Evolutionary conservation across 35 echinoderm and acorn worm species (phyloP), one percentile per base, ranked within the genome.

Genomic region (Amphiura filiformis): DNA sequence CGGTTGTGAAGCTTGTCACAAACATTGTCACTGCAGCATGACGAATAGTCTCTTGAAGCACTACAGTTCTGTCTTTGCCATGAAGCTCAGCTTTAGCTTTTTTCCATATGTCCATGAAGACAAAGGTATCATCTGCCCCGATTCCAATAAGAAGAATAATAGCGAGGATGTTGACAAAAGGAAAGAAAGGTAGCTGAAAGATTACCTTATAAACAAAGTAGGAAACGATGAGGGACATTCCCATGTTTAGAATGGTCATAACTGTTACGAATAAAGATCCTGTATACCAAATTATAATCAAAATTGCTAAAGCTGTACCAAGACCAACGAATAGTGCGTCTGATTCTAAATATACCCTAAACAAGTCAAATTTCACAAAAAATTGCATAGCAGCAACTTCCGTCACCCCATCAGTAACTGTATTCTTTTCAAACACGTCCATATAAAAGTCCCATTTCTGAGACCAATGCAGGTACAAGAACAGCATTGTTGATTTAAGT

Each of bases 61-160:
- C 41, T 37, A 31, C 38, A 23, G 42, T n/a, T 0, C 35, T 56
- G 34, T 89, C 81, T 35, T 88, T 47, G 0, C 41, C 47, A 11
- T 34, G 65, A 14, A 28, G 47, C 1, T 93, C 57, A 22, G 65
- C 38, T 75, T 79, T 78, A 2, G 56, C 35, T 13, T 80, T 38
- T 20, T 85, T 89, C 92, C 92, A 93, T 39, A 93, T 89, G 77
- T 93, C 92, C 32, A 88, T 82, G 38, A 79, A 93, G 23, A 93
- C 82, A 85, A 93, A 93, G 5, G 86, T 84, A 42, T 93, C 92
- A 31, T 93, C 92, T 13, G 86, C 86, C 0, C 92, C 92, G 35
- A 93, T 84, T 0, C 92, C 92, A n/a, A 93, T 84, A 20, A 93
- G 65, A 23, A 93, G 75, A 36, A 93, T 38, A 23, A 79, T 37